These are phyloP conservation scores for Eleginops maclovinus DNA, from an alignment of 2,113 vertebrate genomes.

Conservation along the genomic window DNA sequence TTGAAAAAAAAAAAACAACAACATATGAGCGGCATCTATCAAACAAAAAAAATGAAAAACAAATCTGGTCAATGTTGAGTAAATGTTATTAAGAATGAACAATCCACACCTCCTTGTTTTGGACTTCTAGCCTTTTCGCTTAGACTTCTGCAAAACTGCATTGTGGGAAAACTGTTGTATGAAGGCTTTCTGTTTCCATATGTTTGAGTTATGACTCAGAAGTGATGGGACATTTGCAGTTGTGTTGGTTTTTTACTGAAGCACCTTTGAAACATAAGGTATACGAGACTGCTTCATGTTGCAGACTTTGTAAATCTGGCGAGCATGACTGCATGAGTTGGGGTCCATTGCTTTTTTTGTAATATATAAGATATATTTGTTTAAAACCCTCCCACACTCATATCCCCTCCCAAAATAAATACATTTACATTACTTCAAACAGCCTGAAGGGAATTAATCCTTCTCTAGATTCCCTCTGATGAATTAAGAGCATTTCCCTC, in stretches of 20 bases:
- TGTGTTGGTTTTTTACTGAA: not conserved
- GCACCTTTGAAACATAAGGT: not conserved
- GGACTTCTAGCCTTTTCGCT: not conserved
- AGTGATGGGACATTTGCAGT: not conserved
- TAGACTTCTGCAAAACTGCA: too few species aligned
- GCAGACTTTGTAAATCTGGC: not conserved
- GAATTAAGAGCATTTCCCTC: conserved; percentile 77
- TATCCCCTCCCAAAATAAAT: conserved; percentile 64
- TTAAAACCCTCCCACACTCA: not conserved
- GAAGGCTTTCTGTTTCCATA: too few species aligned
- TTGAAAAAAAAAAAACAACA: not conserved
- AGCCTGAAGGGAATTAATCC: conserved; percentile 68
- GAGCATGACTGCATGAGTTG: not conserved
- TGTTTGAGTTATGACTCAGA: not conserved
- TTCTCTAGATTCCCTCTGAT: conserved; percentile 64
- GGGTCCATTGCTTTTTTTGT: not conserved
- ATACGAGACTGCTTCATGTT: not conserved
- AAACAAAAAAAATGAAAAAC: not conserved
- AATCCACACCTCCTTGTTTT: not conserved
- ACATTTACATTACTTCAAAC: conserved; percentile 75
- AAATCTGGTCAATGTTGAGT: too few species aligned
- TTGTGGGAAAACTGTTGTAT: too few species aligned
- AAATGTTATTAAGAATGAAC: too few species aligned
- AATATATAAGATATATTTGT: conserved; percentile 7
- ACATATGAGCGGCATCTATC: too few species aligned